Conservation (phyloP, 92 coral and sea anemone species). For the Phenganax stokvisi region DNA sequence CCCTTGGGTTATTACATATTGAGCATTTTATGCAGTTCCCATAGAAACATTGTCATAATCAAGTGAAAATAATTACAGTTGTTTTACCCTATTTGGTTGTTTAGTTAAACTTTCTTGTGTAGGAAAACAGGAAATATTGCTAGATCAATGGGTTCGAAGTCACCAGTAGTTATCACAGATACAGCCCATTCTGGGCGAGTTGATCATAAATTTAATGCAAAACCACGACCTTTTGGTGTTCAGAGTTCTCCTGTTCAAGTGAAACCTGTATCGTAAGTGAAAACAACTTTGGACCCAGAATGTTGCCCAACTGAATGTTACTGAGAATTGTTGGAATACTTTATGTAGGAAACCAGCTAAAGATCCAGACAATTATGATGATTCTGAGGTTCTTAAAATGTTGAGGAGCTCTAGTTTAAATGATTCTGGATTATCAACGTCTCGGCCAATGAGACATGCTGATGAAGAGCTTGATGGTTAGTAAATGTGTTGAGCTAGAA, state of each 20-base stretch:
- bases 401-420: constrained; percentile 39
- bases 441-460: background rate
- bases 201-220: constrained; percentile 92
- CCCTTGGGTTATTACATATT: too few relatives aligned
- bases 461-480: constrained; percentile 8
- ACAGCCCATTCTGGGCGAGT: constrained; percentile 72
- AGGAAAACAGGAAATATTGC: constrained; percentile 39
- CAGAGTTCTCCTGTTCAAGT: constrained; percentile 36
- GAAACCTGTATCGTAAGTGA: constrained; percentile 37
- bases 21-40: background rate
- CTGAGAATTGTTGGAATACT: background rate
- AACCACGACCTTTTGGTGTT: constrained; percentile 87
- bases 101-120: background rate
- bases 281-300: background rate
- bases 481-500: background rate
- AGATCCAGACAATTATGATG: constrained; percentile 60
- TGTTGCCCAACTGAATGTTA: background rate
- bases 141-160: constrained; percentile 45
- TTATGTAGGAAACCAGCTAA: constrained; percentile 44
- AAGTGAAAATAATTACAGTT: background rate
- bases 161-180: constrained; percentile 55
- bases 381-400: constrained; percentile 62
- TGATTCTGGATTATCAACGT: constrained; percentile 19
- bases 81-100: background rate
- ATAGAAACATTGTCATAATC: background rate